Base-by-base conservation (phyloP, 2,888 invertebrate species). In the Dascillus cervinus region DNA sequence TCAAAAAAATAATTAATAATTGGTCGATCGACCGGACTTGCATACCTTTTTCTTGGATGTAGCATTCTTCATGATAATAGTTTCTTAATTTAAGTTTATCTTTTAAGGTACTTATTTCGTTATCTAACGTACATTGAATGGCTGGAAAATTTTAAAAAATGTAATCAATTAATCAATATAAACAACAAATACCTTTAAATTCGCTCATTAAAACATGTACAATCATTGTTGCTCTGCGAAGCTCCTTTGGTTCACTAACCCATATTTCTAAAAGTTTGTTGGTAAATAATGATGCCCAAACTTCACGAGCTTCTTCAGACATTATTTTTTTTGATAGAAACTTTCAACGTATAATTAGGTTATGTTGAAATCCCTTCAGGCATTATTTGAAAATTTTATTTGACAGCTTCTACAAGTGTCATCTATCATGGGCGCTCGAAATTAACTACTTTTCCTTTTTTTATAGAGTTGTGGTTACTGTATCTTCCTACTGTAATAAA, bases 221-320 rank as follows among this genome's bases (percentile, higher is more conserved):
- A 10, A 33, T n/a, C 29, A 33, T 37, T 12, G 26, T 10, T 1
- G 19, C 19, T 15, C 12, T 22, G 20, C 30, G 33, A 19, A 37
- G 15, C 24, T 29, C 33, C 10, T 5, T 12, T 14, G 8, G 12
- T 19, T 33, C 25, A 2, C 8, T 11, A 6, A 15, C 22, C 37
- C 37, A 37, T 10, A 37, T 27, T 3, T 3, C 13, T 24, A 30
- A 20, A 1, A 27, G 10, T 22, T 37, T 24, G 4, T 25, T 14
- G 2, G 33, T 30, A 17, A 17, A 37, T 12, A 37, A 13, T 3
- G 33, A 37, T 13, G 13, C 21, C 37, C 37, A 37, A 6, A 17
- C 33, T n/a, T 29, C 14, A 11, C 22, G 10, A 13, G 33, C 28
- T 17, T 22, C 22, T 6, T 4, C 4, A 5, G 4, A 4, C 22